Evolutionary conservation across 2,113 vertebrate species (phyloP).

Genomic region (Cyprinodon tularosa): DNA sequence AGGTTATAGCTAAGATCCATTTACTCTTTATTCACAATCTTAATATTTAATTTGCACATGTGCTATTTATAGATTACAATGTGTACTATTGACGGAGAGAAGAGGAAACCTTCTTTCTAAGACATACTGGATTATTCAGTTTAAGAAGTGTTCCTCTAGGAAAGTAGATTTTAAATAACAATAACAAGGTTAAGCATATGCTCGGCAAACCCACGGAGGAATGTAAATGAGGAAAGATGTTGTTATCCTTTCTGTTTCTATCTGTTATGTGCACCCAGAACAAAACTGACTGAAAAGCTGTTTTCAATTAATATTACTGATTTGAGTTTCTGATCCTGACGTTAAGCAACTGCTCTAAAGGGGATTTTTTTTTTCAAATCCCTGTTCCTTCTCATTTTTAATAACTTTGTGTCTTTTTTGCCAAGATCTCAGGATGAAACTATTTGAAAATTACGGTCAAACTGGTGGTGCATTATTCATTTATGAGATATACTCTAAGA

Average conservation of each 20-base stretch:
- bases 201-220: too few relatives aligned
- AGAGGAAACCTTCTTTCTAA: neutral
- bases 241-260: neutral
- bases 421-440: constrained; percentile 15
- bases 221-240: neutral
- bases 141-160: neutral
- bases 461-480: neutral
- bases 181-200: neutral
- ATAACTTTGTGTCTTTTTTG: constrained; percentile 51
- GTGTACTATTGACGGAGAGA: neutral
- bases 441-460: constrained; percentile 9
- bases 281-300: constrained; percentile 67
- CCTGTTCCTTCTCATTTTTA: constrained; percentile 38
- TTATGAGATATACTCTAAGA: neutral
- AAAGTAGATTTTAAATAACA: neutral
- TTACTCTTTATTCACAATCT: neutral
- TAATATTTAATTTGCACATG: neutral
- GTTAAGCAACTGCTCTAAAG: constrained; percentile 27
- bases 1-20: neutral
- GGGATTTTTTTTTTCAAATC: constrained; percentile 31
- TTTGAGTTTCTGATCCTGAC: constrained; percentile 33
- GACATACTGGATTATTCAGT: neutral
- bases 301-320: constrained; percentile 68
- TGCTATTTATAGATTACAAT: neutral
- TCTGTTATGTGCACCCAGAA: constrained; percentile 2